These are phyloP conservation scores for Trissolcus japonicus DNA, from an alignment of 2,888 invertebrate genomes.

Conservation along the genomic window DNA sequence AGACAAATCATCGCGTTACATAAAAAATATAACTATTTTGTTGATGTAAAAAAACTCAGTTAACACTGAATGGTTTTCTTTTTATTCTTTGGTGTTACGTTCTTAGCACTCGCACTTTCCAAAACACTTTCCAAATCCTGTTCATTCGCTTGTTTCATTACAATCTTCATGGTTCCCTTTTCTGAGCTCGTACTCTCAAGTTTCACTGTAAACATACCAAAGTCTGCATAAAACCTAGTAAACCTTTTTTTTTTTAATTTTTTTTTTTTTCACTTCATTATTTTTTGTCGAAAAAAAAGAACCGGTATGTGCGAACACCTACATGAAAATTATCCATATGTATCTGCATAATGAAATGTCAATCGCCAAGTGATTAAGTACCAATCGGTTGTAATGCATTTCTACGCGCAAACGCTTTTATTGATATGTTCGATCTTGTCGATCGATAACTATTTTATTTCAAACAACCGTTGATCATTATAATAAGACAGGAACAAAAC, in stretches of 20 bases:
- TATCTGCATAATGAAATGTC: constrained; percentile 38
- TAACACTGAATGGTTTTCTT: neutral
- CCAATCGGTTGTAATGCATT: constrained; percentile 17
- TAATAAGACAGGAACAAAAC: constrained; percentile 9
- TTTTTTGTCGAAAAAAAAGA: constrained; percentile 13
- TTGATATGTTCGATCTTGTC: constrained; percentile 32
- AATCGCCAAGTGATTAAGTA: constrained; percentile 37
- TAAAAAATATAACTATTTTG: neutral
- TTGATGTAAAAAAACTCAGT: neutral
- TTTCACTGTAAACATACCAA: constrained; percentile 54
- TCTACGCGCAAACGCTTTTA: constrained; percentile 33
- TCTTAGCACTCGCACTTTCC: constrained; percentile 54
- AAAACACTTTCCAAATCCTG: constrained; percentile 59
- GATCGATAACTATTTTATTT: constrained; percentile 25
- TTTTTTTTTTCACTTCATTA: neutral
- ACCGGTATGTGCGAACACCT: constrained; percentile 35
- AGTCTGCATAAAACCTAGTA: constrained; percentile 32
- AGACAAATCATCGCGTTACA: too few relatives aligned
- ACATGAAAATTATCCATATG: constrained; percentile 33
- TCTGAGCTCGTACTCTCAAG: constrained; percentile 46
- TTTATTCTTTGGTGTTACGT: constrained; percentile 28
- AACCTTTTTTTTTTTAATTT: constrained; percentile 26
- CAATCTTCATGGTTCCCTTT: constrained; percentile 40
- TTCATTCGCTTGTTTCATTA: constrained; percentile 46
- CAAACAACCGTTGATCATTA: constrained; percentile 1